These are phyloP conservation scores for Pseudoatta argentina DNA, from an alignment of 1,140 invertebrate genomes.

Conservation along the genomic window DNA sequence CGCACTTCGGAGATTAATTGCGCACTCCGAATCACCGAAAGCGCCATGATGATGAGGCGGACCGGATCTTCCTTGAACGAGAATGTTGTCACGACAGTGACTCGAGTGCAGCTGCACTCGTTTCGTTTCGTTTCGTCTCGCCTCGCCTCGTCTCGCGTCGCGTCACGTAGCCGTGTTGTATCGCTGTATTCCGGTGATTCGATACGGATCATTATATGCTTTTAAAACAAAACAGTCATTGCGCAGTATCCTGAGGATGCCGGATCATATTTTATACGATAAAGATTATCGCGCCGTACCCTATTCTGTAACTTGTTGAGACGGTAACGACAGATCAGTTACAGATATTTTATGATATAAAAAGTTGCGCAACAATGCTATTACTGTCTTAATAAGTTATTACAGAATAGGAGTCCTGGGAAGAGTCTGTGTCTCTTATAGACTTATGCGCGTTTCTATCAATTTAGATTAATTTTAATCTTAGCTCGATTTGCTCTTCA, in stretches of 20 bases:
- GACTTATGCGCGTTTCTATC: no score
- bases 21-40: neutral
- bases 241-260: neutral
- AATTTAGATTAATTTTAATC: no score
- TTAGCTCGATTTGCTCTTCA: no score
- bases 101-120: neutral
- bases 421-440: no score
- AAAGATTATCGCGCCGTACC: neutral
- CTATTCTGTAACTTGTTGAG: no score
- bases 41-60: constrained; percentile 52
- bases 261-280: neutral
- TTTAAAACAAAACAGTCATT: neutral
- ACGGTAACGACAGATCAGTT: no score
- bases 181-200: neutral
- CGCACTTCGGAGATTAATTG: neutral
- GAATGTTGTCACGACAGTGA: neutral
- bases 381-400: no score
- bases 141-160: no score
- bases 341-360: no score
- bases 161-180: no score
- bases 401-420: neutral
- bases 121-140: no score
- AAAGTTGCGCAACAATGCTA: no score
- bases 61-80: neutral
- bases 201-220: neutral